Evolutionary conservation across 2,797 vertebrate genomes (phyloP), one percentile per base, ranked within the genome.

Genomic region (Liparis tanakae): DNA sequence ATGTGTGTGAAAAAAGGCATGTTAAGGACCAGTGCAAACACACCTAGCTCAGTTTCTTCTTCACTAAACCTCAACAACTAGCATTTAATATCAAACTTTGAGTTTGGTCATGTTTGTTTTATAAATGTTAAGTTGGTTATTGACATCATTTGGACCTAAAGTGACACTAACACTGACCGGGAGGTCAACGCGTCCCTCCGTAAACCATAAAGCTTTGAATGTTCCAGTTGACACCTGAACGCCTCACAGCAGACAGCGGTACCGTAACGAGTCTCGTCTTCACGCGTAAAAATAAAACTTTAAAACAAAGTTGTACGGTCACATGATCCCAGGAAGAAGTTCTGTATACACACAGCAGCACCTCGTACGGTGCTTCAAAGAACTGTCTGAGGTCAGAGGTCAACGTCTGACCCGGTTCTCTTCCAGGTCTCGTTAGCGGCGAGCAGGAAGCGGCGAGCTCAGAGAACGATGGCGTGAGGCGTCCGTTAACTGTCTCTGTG

Each of bases 401-500:
- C 59, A 65, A 39, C 58, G 20, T 50, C 13, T 3, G 33, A 74
- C 67, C 10, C 10, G 14, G 75, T 78, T 55, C 25, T 30, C 25
- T 30, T 30, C 25, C 25, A 30, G 25, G 25, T 81, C 76, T 85
- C 61, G 51, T 25, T 43, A 34, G 69, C 67, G 62, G 79, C 63
- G 65, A 48, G 68, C 70, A 67, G 72, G 73, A 79, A 65, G 64
- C 0, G 43, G 34, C 44, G 76, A 86, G 87, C 82, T 89, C 81
- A 50, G 66, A 56, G n/a, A 58, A 51, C 68, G 2, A 5, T 67
- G 50, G 37, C 22, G 25, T 30, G 7, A 33, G 48, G 17, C 25
- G 7, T 30, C 43, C 5, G 76, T 91, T 91, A 94, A 58, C 89
- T 85, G 79, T 93, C 91, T 83, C 67, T 91, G 74, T 83, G 79